Conservation (phyloP, 2,113 vertebrate species). For the Alexandromys fortis region DNA sequence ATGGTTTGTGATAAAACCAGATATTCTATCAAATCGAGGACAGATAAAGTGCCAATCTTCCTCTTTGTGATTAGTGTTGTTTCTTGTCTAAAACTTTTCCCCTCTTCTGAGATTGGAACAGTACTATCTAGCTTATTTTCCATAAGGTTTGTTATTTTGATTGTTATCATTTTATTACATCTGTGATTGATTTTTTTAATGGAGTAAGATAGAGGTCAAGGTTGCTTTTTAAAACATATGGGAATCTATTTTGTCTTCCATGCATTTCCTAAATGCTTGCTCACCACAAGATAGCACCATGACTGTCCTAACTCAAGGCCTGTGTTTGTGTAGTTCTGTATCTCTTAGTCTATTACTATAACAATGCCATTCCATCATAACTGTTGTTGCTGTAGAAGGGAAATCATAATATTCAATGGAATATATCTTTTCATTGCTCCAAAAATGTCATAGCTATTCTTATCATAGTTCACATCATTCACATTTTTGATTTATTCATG, state of each 20-base stretch:
- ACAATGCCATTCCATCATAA: background rate
- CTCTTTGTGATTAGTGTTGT: conserved; percentile 19
- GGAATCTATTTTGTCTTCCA: conserved; percentile 45
- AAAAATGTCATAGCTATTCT: background rate
- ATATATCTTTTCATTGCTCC: conserved; percentile 5
- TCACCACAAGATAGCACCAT: background rate
- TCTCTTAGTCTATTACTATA: conserved; percentile 2
- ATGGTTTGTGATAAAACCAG: conserved; percentile 10
- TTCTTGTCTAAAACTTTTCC: conserved; percentile 27
- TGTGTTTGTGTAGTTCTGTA: background rate
- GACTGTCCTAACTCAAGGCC: conserved; percentile 8
- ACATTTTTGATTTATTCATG: conserved; percentile 25
- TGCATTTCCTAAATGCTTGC: conserved; percentile 10
- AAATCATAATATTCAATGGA: conserved; percentile 44
- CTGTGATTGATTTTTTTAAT: conserved; percentile 45
- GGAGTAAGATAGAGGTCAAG: background rate
- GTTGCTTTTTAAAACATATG: background rate
- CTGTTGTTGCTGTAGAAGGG: conserved; percentile 22
- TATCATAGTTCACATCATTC: conserved; percentile 22
- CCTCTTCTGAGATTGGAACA: background rate
- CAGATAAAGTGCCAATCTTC: conserved; percentile 5
- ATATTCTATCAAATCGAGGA: conserved; percentile 9
- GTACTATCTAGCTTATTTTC: conserved; percentile 27
- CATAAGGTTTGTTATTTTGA: conserved; percentile 27
- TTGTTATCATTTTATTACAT: conserved; percentile 44